Evolutionary conservation across 2,888 invertebrate genomes (phyloP), one percentile per base, ranked within the genome.

Genomic region (Anthophora plumipes): DNA sequence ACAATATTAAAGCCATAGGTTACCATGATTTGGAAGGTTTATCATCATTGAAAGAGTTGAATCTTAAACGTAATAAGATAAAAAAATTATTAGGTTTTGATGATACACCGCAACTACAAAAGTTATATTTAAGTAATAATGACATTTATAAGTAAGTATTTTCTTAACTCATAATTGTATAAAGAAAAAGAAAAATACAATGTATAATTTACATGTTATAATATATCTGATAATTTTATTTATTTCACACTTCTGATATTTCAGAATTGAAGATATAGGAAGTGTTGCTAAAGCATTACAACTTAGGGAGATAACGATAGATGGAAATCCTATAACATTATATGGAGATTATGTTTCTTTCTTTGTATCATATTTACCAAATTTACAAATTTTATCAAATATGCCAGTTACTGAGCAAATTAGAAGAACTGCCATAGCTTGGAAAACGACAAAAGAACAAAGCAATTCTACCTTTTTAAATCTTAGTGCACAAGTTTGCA

Each of bases 61-160:
- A 99, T 94, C 94, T 99, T 52, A 96, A 98, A 89, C 95, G 98
- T 70, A 99, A 99, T 93, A 95, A 96, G 84, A 95, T 98, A 67
- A 96, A 96, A 86, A 97, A 96, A 84, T 94, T 98, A 83, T 94
- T 96, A 80, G 98, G 98, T 31, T 97, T 98, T 90, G 96, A 96
- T 84, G 96, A 96, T 87, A 95, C 96, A 80, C 96, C 96, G 25
- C 95, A 96, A 93, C 92, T 97, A 90, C 95, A 97, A 92, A 96
- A 98, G 91, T 93, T 98, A 59, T 97, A 97, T 94, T 94, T 98
- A 77, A 97, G 97, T 89, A 97, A 97, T 92, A 98, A 98, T 93
- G 97, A 96, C 84, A 94, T 96, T 54, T 94, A 95, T 88, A 94
- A 94, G 96, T 96, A 92, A 93, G 94, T 91, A 75, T 74, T 48